Conservation (phyloP, 1,140 invertebrate species). For the Notospermus geniculatus region DNA sequence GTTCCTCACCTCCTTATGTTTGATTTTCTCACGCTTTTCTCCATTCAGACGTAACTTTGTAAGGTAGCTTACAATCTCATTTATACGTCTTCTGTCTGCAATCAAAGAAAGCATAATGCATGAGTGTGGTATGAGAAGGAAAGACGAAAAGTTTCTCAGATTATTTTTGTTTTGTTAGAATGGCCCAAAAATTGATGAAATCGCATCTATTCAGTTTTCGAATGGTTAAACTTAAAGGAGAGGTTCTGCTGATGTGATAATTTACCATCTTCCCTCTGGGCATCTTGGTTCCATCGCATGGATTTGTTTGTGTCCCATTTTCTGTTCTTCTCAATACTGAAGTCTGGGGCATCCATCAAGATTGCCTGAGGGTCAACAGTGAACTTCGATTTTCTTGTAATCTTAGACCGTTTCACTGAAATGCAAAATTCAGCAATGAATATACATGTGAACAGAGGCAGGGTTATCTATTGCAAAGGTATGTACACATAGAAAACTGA, state of each 20-base stretch:
- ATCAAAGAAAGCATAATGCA: constrained; percentile 11
- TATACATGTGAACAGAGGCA: too few relatives aligned
- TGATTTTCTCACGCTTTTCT: constrained; percentile 49
- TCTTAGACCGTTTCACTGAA: not conserved
- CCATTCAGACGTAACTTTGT: constrained; percentile 44
- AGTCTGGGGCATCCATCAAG: constrained; percentile 49
- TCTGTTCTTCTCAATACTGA: constrained; percentile 47
- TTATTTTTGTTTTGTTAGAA: not conserved
- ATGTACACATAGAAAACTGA: too few relatives aligned
- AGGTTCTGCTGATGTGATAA: not conserved
- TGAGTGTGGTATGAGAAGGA: not conserved
- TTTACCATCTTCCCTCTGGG: constrained; percentile 55
- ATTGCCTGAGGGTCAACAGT: constrained; percentile 51
- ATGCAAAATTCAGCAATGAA: not conserved
- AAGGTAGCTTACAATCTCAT: constrained; percentile 46
- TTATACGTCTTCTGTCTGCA: constrained; percentile 49
- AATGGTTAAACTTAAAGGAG: not conserved
- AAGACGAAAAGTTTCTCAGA: not conserved
- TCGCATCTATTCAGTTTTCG: not conserved
- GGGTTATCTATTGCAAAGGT: too few relatives aligned
- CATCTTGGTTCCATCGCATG: constrained; percentile 54
- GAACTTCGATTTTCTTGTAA: constrained; percentile 37
- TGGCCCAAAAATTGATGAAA: not conserved
- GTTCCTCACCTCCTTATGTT: constrained; percentile 45
- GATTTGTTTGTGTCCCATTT: constrained; percentile 52